These are phyloP conservation scores for Uria aalge DNA, from an alignment of 2,113 vertebrate genomes.

Conservation along the genomic window DNA sequence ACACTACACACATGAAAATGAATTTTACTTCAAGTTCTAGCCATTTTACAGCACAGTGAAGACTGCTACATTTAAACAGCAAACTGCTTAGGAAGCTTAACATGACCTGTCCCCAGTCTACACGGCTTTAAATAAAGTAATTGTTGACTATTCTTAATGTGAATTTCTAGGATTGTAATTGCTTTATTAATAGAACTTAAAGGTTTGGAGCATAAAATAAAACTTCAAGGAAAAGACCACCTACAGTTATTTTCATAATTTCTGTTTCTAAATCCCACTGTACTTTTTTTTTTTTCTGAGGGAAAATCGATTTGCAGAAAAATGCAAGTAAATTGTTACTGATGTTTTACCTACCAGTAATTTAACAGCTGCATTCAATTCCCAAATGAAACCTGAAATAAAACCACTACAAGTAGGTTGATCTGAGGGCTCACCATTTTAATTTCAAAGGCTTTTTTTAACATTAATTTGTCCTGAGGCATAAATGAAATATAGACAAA, in stretches of 20 bases:
- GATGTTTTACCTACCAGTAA: slow-evolving; percentile 9
- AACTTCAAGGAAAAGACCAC: not conserved
- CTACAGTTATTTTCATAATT: not conserved
- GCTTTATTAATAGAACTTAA: not conserved
- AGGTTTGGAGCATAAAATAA: not conserved
- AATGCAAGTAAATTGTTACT: not conserved
- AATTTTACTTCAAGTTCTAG: not conserved
- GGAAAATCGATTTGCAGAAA: not conserved
- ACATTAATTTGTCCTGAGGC: slow-evolving; percentile 40
- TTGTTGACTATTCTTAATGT: not conserved
- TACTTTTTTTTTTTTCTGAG: not conserved
- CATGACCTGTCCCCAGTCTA: not conserved
- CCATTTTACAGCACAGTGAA: not conserved
- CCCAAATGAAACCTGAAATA: slow-evolving; percentile 39
- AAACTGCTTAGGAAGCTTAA: not conserved
- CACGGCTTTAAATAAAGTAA: not conserved
- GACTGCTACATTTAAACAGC: not conserved
- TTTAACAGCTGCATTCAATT: not conserved
- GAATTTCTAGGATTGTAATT: not conserved
- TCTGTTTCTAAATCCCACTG: not conserved
- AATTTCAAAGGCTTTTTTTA: slow-evolving; percentile 42
- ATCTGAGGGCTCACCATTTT: slow-evolving; percentile 27
- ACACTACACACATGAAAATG: not conserved
- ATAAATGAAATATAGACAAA: slow-evolving; percentile 31
- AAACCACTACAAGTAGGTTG: slow-evolving; percentile 50